Percentiles rank a stretch among this genome's conserved stretches.
These are phyloP conservation scores for Halcyon chelicuti DNA, from an alignment of 2,797 vertebrate genomes.

Conservation along the genomic window DNA sequence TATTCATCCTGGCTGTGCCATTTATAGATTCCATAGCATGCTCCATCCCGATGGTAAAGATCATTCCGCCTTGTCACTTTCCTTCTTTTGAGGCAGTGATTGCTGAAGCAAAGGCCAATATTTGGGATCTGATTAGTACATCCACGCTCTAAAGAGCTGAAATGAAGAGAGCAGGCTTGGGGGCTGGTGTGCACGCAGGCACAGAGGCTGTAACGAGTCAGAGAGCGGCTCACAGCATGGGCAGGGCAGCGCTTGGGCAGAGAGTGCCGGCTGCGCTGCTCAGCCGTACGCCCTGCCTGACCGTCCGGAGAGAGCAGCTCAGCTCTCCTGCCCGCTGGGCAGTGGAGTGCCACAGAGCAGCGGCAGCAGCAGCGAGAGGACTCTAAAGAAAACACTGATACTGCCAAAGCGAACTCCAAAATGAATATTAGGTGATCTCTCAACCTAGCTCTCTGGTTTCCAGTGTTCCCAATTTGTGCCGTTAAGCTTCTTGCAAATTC, in stretches of 20 bases:
- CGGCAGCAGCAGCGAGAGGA: background rate
- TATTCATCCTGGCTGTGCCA: slow-evolving; percentile 64
- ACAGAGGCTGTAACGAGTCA: background rate
- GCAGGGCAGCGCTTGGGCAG: background rate
- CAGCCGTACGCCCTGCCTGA: background rate
- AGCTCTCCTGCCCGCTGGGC: no score
- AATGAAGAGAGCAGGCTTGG: background rate
- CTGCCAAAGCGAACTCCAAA: background rate
- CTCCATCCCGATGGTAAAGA: slow-evolving; percentile 65
- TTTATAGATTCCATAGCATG: slow-evolving; percentile 68
- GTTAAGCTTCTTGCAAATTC: background rate
- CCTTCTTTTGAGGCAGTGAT: slow-evolving; percentile 52
- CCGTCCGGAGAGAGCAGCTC: background rate
- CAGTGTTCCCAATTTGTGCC: background rate
- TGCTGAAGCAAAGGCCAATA: slow-evolving; percentile 59
- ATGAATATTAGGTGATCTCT: background rate
- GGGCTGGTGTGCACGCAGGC: fast-evolving
- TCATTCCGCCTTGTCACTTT: slow-evolving; percentile 65
- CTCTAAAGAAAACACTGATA: background rate
- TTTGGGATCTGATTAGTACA: slow-evolving; percentile 38
- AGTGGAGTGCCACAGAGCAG: no score
- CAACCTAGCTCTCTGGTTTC: background rate
- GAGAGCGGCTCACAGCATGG: background rate
- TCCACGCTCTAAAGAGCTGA: background rate
- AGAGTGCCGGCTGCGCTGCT: background rate